These are phyloP conservation scores for Antheraea pernyi DNA, from an alignment of 1,140 invertebrate species.

Conservation along the genomic window DNA sequence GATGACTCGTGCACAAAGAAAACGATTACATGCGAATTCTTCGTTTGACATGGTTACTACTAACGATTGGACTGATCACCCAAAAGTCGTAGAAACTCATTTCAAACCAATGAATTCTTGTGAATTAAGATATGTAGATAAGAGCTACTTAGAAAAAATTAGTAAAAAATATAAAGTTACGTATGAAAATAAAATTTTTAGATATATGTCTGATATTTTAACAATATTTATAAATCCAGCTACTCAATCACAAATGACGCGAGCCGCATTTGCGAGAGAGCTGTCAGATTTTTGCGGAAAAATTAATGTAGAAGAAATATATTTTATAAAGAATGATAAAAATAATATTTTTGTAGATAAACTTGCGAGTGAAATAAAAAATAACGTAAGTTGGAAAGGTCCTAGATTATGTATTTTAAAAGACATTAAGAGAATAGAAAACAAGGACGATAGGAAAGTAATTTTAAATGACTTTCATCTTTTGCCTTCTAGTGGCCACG, in stretches of 20 bases:
- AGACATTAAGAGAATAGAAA: slow-evolving; percentile 11
- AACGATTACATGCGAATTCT: slow-evolving; percentile 10
- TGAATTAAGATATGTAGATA: slow-evolving; percentile 25
- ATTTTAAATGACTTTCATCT: too few relatives aligned
- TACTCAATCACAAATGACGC: slow-evolving; percentile 27
- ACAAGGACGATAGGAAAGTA: slow-evolving; percentile 11
- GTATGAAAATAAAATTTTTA: slow-evolving; percentile 15
- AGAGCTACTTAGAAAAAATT: not conserved
- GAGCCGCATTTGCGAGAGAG: slow-evolving; percentile 30
- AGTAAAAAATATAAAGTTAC: slow-evolving; percentile 16
- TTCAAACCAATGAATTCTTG: slow-evolving; percentile 25
- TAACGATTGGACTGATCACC: slow-evolving; percentile 24
- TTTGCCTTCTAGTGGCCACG: slow-evolving; percentile 22
- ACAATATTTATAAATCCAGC: slow-evolving; percentile 26
- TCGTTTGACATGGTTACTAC: slow-evolving; percentile 13
- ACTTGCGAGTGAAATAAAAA: not conserved
- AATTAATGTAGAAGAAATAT: slow-evolving; percentile 17
- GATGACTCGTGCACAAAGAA: slow-evolving; percentile 21
- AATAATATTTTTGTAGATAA: slow-evolving; percentile 6
- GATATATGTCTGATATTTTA: slow-evolving; percentile 14
- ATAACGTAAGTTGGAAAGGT: slow-evolving; percentile 10
- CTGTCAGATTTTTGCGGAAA: slow-evolving; percentile 13
- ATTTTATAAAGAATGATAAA: slow-evolving; percentile 14
- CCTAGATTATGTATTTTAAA: slow-evolving; percentile 18
- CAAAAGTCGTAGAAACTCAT: slow-evolving; percentile 24